phyloP scores from a whole-genome alignment of 2,797 vertebrate species.

The Mergus octosetaceus region DNA sequence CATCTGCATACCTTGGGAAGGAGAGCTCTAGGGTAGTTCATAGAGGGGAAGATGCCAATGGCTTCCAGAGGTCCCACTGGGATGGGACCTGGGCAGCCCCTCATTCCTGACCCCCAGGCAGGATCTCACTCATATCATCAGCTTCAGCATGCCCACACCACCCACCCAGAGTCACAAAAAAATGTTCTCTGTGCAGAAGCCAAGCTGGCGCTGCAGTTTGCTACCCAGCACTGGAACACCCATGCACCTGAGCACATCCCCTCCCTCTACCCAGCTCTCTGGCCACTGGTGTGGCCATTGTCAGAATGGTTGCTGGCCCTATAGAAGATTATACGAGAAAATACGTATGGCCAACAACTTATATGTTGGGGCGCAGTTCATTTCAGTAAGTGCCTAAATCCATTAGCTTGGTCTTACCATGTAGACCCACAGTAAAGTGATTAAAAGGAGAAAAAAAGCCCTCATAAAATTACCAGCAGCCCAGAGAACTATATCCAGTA shows the following conservation, averaged over 20 bases:
- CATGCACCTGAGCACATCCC: fast-evolving
- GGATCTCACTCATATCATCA: fast-evolving
- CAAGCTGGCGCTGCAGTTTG: neutral
- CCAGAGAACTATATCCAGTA: neutral
- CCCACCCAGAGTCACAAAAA: fast-evolving
- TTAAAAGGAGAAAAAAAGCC: neutral
- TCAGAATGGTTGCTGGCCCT: neutral
- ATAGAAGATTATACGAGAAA: fast-evolving
- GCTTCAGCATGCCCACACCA: neutral
- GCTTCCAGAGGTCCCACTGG: neutral
- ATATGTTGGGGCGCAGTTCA: neutral
- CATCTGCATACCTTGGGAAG: neutral
- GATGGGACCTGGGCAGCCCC: neutral
- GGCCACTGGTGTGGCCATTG: neutral
- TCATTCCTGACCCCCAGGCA: neutral
- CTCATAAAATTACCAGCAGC: neutral
- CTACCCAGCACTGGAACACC: neutral
- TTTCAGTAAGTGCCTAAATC: neutral
- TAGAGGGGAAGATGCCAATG: neutral
- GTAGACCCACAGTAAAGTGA: neutral
- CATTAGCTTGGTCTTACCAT: neutral
- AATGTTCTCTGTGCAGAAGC: neutral
- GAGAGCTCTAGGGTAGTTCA: neutral
- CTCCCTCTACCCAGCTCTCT: neutral
- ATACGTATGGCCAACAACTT: neutral